phyloP scores from a whole-genome alignment of 1,140 invertebrate genomes.

The Magallana angulata region DNA sequence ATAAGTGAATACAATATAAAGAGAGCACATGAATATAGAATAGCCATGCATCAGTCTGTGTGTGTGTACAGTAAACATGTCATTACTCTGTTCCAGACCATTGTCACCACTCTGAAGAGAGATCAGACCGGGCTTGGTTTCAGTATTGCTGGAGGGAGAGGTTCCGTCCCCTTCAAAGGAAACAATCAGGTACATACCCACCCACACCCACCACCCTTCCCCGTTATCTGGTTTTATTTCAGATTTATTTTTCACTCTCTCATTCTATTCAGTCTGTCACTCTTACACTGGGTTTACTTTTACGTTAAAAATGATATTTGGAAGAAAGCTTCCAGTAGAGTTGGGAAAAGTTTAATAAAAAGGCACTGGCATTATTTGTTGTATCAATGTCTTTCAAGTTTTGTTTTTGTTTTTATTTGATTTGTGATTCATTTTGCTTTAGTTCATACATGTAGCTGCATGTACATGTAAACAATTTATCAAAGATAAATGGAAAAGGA shows the following conservation, averaged over 20 bases:
- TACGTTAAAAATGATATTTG: not conserved
- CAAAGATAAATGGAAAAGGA: not conserved
- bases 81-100: slow-evolving; percentile 82
- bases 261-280: not conserved
- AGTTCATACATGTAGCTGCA: no score
- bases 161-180: slow-evolving; percentile 90
- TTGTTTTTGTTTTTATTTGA: not conserved
- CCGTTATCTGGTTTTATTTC: not conserved
- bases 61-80: not conserved
- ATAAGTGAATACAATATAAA: no score
- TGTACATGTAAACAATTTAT: no score
- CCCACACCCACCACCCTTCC: not conserved
- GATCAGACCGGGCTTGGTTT: slow-evolving; percentile 95
- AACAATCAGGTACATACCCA: slow-evolving; percentile 72
- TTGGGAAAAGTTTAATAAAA: not conserved
- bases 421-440: not conserved
- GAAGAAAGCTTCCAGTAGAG: not conserved
- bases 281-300: not conserved
- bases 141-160: slow-evolving; percentile 96
- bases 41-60: not conserved
- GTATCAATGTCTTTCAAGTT: slow-evolving; percentile 6
- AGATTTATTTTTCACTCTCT: not conserved
- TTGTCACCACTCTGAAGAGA: slow-evolving; percentile 93
- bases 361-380: not conserved
- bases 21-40: no score